Evolutionary conservation across 2,113 vertebrate species (phyloP), one percentile per base, ranked within the genome.

Genomic region (Amblyopsis rosae): DNA sequence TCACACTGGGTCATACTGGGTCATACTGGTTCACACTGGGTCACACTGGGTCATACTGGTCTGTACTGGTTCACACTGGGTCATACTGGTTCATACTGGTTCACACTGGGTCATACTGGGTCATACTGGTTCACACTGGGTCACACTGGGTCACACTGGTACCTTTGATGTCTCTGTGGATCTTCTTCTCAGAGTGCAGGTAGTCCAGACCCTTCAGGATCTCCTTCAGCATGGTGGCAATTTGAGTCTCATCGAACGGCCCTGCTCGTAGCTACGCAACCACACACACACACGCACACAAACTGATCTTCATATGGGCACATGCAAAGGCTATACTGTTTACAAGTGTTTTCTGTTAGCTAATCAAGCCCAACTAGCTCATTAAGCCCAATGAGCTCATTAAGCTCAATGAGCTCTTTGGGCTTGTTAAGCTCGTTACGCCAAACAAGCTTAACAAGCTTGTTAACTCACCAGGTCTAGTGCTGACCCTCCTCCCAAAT

Each of bases 81-180:
- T 19, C 1, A 2, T 19, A 19, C 19, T 19, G 19, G 19, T 19
- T 19, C 19, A 19, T 19, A 19, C 19, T 19, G 2, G 19, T 54
- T 13, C 15, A 1, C 2, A 19, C 1, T 19, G 19, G 19, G 1
- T 19, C 1, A 2, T 19, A 19, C 19, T 19, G 19, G 19, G 1
- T 19, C 19, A 19, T 19, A 19, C 19, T 19, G 19, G 19, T 19
- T 19, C 19, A 1, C 2, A 19, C 19, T 19, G 19, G 49, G 10
- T 15, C 56, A 58, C 2, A 26, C 17, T 57, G n/a, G 55, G 19
- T 19, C 1, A 19, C 26, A 26, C 17, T 16, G 49, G 0, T n/a
- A 91, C 89, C 89, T 89, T 91, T 91, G 16, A 91, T 91, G 82
- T 91, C 89, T 77, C 89, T 48, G 86, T 90, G 89, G 82, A 91